Conservation (phyloP, 2,113 vertebrate genomes). For the Rhinoderma darwinii region DNA sequence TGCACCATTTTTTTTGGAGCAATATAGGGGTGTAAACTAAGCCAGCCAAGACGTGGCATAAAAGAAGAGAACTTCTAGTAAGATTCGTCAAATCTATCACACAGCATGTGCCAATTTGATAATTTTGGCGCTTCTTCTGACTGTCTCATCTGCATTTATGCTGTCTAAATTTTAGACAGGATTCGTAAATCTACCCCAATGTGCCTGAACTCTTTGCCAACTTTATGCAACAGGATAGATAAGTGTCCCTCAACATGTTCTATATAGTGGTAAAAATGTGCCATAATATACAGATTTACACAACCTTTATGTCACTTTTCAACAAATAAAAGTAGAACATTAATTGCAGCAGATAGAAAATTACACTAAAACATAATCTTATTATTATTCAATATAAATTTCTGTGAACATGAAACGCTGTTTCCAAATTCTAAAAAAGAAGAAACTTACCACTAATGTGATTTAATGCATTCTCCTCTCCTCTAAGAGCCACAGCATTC, state of each 20-base stretch:
- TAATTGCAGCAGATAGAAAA: conserved; percentile 38
- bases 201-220: background rate
- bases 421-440: conserved; percentile 65
- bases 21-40: no score
- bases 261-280: background rate
- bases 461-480: conserved; percentile 65
- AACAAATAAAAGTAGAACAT: background rate
- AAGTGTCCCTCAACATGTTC: background rate
- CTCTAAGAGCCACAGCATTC: conserved; percentile 65
- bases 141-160: no score
- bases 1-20: no score
- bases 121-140: no score
- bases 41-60: no score
- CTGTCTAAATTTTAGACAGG: no score
- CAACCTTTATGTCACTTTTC: conserved; percentile 8
- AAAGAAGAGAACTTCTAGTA: no score
- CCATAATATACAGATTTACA: background rate
- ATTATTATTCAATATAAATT: conserved; percentile 65
- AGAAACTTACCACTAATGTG: conserved; percentile 61
- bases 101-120: no score
- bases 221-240: background rate
- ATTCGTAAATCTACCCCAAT: no score
- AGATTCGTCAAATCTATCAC: no score
- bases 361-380: conserved; percentile 58
- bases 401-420: conserved; percentile 49